phyloP scores from a whole-genome alignment of 2,888 invertebrate species.

The Cataglyphis livida region DNA sequence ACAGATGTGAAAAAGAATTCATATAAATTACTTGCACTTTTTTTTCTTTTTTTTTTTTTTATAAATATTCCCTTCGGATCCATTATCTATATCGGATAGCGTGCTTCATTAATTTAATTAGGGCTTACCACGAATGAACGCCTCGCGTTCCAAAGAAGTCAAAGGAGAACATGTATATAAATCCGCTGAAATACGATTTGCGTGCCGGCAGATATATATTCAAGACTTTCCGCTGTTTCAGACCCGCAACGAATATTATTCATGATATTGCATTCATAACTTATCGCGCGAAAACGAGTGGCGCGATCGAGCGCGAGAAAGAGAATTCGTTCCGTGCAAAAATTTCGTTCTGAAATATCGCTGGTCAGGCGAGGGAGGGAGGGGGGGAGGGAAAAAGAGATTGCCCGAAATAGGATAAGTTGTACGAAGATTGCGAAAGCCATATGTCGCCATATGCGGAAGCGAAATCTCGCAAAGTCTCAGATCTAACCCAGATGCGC shows the following conservation, averaged over 20 bases:
- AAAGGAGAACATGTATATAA: not conserved
- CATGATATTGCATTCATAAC: constrained; percentile 44
- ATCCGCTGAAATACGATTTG: constrained; percentile 27
- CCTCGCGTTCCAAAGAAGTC: not conserved
- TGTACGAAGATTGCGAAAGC: constrained; percentile 42
- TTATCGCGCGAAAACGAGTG: constrained; percentile 23
- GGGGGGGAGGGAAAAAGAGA: not conserved
- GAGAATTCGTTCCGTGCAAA: constrained; percentile 6
- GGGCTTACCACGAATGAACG: not conserved
- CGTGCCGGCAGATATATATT: constrained; percentile 2
- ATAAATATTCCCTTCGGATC: not conserved
- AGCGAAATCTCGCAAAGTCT: constrained; percentile 19
- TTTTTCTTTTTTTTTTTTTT: not conserved
- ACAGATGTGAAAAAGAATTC: not conserved
- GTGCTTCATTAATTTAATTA: constrained; percentile 32
- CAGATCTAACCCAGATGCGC: constrained; percentile 26
- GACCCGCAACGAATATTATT: constrained; percentile 30
- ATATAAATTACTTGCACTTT: not conserved
- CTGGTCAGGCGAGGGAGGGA: not conserved
- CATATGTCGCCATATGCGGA: constrained; percentile 27
- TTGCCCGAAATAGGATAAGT: constrained; percentile 31
- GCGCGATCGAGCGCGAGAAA: not conserved
- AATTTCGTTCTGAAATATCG: constrained; percentile 3
- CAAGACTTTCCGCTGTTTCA: constrained; percentile 1
- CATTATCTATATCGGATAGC: not conserved